Base-by-base conservation (phyloP, 64 coral and sea anemone genomes). In the Stylophora pistillata region DNA sequence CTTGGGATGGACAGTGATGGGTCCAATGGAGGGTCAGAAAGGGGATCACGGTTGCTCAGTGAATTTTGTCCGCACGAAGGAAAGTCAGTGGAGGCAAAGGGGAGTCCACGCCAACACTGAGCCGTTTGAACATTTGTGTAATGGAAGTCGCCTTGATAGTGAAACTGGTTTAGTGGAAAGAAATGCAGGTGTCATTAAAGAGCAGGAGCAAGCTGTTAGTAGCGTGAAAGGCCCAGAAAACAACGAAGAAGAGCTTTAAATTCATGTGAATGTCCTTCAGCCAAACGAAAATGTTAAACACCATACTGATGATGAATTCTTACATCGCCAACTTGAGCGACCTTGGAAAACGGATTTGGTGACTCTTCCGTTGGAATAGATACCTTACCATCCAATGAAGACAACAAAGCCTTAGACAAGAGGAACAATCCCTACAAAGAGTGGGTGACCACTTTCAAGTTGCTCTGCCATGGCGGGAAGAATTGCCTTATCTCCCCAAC, bases 1-100 rank as follows among this genome's bases (percentile, higher is more conserved):
- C 20, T 54, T 88, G 56, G 92, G 92, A 31, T 89, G 74, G 87
- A 89, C 87, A 16, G 75, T 78, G 23, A 79, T 89, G 20, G 74
- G 87, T 66, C 87, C 87, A 26, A 15, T 89, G 6, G 74, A 61
- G 10, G 75, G 27, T 13, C 16, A 60, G 7, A 87, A 71, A 20
- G 52, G 30, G 13, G 86, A 75, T 57, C 21, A 58, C 10, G 21
- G 13, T 57, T 62, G 55, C 30, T 74, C 71, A 32, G 72, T 75
- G 25, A 87, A 58, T 37, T 74, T 87, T 28, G 41, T 52, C 10
- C 32, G 7, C 16, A 32, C 47, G 0, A 74, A 61, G 28, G 53
- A 76, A 0, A 16, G 12, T 60, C 31, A 16, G 13, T 10, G 7
- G 52, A 79, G 4, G 9, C 77, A 29, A 79, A 31, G 11, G 21